Base-by-base conservation (phyloP, 2,797 vertebrate genomes). In the Enteromius thamalakanensis region DNA sequence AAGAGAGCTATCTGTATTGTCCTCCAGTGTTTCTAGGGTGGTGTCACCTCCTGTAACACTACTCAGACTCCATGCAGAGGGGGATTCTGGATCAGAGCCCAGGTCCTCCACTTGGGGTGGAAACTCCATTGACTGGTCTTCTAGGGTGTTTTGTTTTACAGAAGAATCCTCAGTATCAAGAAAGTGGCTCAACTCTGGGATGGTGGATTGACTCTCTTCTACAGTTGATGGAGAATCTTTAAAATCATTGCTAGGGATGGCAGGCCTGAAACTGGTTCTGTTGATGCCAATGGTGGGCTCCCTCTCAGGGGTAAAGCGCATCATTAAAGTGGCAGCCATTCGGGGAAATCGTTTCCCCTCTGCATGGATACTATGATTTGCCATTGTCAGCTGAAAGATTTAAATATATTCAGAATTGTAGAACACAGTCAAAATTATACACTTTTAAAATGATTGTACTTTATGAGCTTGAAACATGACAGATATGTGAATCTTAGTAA, bases 301-400 rank as follows among this genome's bases (percentile, higher is more conserved):
- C 3, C 69, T 71, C 23, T 87, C 85, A 21, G 81, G 3, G 2
- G 79, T 58, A n/a, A 71, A 67, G n/a, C 49, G 86, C 76, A 83
- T 85, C 29, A 82, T 76, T n/a, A 87, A 76, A 42, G 86, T 85
- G 17, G 86, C 89, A 45, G 89, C 86, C 29, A 89, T 82, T 65
- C 85, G 70, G 17, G 86, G 85, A 60, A 80, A 76, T 53, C 83
- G 81, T 58, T 80, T 87, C 14, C 78, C 75, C 53, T 85, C 81
- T 77, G 78, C 78, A 45, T 40, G 64, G 76, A 37, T 34, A 34
- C 69, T 47, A 17, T 40, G 60, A 65, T 80, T 79, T 47, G 75
- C 60, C 68, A 79, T 84, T 26, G 34, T 53, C 42, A 65, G 70
- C 65, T 58, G 10, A 47, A 45, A 42, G 12, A 42, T 49, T 17